Base-by-base conservation (phyloP, 2,888 invertebrate genomes). In the Synergus japonicus region DNA sequence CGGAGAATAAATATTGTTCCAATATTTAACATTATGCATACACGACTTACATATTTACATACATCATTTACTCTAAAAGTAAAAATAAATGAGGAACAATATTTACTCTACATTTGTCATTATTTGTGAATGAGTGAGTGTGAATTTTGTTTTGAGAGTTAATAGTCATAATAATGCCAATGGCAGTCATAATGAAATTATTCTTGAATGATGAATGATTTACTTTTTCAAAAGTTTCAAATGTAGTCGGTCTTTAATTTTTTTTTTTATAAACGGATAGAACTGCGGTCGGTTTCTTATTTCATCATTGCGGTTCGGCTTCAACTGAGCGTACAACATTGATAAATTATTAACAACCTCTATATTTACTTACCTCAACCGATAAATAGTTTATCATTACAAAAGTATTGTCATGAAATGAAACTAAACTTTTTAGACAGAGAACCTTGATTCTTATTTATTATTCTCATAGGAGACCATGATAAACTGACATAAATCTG, bases 241-340 rank as follows among this genome's bases (percentile, higher is more conserved):
- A 67, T 67, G 66, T 67, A 67, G 66, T 67, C 66, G 66, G 66
- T 67, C 66, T 67, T 67, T 67, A 22, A 12, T 18, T 67, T 67
- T 67, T 15, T 67, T 15, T n/a, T 41, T 10, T 12, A 9, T 65
- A 65, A 10, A 43, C 43, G 4, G n/a, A 41, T 12, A 15, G n/a
- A 64, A 37, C 29, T 37, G 29, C 12, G 7, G 8, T 64, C 5
- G 15, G 8, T 43, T 65, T 9, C 37, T 65, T 37, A 65, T 65
- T n/a, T 29, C 9, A n/a, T 43, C 64, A 37, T 4, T 37, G 13
- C 5, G 37, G 64, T 64, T 37, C 7, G 12, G 60, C 60, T 60
- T 60, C 10, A 41, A 65, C 9, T 65, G 29, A 64, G 4, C 9
- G 65, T 43, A 43, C 13, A n/a, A n/a, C n/a, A 41, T 65, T 65